Evolutionary conservation across 1,140 invertebrate species (phyloP).

Genomic region (Drosophila pachea): DNA sequence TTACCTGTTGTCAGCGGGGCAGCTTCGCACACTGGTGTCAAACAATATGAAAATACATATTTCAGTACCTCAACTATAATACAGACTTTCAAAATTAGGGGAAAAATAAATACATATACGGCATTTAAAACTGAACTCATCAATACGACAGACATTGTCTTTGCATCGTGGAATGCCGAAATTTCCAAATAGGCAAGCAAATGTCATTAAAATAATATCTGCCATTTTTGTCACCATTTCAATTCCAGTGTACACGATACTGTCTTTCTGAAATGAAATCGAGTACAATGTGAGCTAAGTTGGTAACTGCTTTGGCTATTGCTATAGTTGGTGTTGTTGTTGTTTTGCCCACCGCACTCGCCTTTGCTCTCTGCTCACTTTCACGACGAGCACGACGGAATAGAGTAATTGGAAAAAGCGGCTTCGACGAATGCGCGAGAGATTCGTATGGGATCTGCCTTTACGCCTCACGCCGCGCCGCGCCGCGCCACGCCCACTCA

Average conservation of each 20-base stretch:
- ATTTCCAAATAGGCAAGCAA: slow-evolving; percentile 1
- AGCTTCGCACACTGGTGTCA: slow-evolving; percentile 54
- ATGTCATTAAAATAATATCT: slow-evolving; percentile 2
- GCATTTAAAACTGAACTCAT: neutral
- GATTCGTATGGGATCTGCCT: slow-evolving; percentile 62
- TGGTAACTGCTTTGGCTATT: slow-evolving; percentile 60
- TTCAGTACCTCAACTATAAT: neutral
- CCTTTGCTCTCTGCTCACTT: slow-evolving; percentile 69
- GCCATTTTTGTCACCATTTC: slow-evolving; percentile 42
- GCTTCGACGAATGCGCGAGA: slow-evolving; percentile 16
- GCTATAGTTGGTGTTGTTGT: slow-evolving; percentile 42
- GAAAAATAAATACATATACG: too few species aligned
- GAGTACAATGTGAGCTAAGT: slow-evolving; percentile 65
- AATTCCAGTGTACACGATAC: slow-evolving; percentile 28
- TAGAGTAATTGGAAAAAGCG: slow-evolving; percentile 40
- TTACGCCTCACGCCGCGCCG: slow-evolving; percentile 43
- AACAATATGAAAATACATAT: slow-evolving; percentile 15
- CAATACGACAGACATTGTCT: neutral
- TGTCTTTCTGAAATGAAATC: slow-evolving; percentile 61
- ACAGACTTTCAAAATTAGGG: too few species aligned
- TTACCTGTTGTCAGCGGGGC: slow-evolving; percentile 36
- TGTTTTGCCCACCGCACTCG: slow-evolving; percentile 39
- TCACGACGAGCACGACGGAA: slow-evolving; percentile 56
- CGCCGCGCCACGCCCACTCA: slow-evolving; percentile 21
- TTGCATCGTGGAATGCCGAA: slow-evolving; percentile 3